These are phyloP conservation scores for Lepilemur ruficaudatus DNA, from an alignment of 2,797 vertebrate genomes.

Conservation along the genomic window DNA sequence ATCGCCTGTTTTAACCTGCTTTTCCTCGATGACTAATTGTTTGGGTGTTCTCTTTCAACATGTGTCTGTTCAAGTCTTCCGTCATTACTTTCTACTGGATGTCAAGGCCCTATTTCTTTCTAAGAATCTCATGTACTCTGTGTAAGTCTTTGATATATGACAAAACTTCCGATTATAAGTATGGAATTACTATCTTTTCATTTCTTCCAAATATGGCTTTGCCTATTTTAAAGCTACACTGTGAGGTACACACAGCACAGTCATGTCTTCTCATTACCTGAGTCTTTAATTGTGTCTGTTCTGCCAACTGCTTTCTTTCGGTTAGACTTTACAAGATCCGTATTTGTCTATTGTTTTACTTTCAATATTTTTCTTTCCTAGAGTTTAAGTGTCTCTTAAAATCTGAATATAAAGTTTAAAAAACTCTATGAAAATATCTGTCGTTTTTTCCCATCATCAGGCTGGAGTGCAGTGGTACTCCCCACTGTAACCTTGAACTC, in stretches of 20 bases:
- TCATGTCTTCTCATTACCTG: neutral
- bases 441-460: neutral
- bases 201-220: neutral
- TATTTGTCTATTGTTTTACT: neutral
- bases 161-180: neutral
- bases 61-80: neutral
- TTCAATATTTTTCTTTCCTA: neutral
- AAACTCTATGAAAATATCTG: neutral
- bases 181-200: neutral
- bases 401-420: neutral
- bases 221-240: neutral
- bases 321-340: neutral
- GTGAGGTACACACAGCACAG: neutral
- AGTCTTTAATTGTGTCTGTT: neutral
- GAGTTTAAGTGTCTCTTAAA: neutral
- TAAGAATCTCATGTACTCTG: neutral
- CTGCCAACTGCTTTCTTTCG: neutral
- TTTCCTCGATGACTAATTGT: neutral
- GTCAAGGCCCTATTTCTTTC: neutral
- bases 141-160: neutral
- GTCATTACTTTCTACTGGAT: neutral
- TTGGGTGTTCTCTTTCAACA: neutral
- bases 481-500: neutral
- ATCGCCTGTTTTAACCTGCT: neutral
- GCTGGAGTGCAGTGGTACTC: neutral